Base-by-base conservation (phyloP, 1,140 invertebrate species). In the Odontomachus brunneus region DNA sequence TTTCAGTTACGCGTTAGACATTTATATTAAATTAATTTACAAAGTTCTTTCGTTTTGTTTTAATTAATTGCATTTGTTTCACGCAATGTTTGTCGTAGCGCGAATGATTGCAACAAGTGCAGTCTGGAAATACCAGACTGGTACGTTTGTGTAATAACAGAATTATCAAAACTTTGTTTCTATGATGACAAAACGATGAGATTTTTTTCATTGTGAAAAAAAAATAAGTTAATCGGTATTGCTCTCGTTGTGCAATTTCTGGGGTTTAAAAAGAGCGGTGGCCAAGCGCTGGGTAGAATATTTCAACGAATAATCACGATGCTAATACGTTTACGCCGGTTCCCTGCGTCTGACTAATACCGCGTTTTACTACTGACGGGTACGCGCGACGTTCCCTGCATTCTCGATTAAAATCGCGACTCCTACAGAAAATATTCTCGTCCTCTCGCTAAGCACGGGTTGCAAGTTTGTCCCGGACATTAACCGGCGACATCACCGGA, bases 301-400 rank as follows among this genome's bases (percentile, higher is more conserved):
- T 29, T 65, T 76, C 3, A 75, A 38, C 33, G 24, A 59, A 3
- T 73, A 24, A 74, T 60, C 62, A 44, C 3, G 44, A 17, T 44
- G 44, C 19, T 44, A 12, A 38, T 65, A 11, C 17, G 26, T 14
- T 14, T 59, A n/a, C 22, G 3, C 19, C 12, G 12, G 38, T 44
- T 44, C 14, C 9, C 19, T n/a, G 17, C 5, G 59, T 65, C 19
- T 76, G 57, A 65, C 9, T 38, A 76, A 65, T 75, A 29, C 7
- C 9, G n/a, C 2, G 44, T 76, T 63, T 69, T 57, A 78, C 48
- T 78, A 78, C 74, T 75, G 71, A 57, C 11, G n/a, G n/a, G 33
- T 17, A 11, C 38, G 57, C 3, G 44, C 7, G 38, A 49, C 9
- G 59, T 75, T 11, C 7, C 38, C 44, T 14, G 57, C 22, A 33